phyloP scores from a whole-genome alignment of 2,113 vertebrate species.

The Callaeas wilsoni region DNA sequence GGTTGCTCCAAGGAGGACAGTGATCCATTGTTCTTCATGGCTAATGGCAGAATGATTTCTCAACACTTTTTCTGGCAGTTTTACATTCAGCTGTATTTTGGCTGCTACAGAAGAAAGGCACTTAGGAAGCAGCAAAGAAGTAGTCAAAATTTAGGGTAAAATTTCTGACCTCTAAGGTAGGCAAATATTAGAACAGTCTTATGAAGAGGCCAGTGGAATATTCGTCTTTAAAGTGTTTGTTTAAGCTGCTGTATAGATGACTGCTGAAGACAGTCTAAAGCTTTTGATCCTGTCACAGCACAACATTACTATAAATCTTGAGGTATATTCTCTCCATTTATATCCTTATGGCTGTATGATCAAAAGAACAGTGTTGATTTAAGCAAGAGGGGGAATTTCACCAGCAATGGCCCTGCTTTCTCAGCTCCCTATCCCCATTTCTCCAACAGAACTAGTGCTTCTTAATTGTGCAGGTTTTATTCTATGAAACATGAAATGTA shows the following conservation, averaged over 20 bases:
- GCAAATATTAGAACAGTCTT: neutral
- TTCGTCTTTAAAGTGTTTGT: neutral
- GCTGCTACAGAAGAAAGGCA: neutral
- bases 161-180: neutral
- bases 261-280: neutral
- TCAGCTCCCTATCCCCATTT: neutral
- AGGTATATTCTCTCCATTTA: neutral
- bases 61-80: too few relatives aligned
- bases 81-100: too few relatives aligned
- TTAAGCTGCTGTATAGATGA: neutral
- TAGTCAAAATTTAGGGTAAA: neutral
- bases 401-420: neutral
- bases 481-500: constrained; percentile 37
- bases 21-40: neutral
- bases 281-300: neutral
- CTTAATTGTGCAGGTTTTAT: constrained; percentile 27
- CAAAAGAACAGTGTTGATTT: neutral
- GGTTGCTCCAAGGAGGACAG: neutral
- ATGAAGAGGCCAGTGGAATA: neutral
- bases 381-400: neutral
- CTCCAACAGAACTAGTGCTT: neutral
- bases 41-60: too few relatives aligned
- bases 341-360: neutral
- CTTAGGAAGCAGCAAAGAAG: neutral
- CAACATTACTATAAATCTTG: neutral